phyloP scores from a whole-genome alignment of 2,888 invertebrate species.

The Diachrysia chrysitis region DNA sequence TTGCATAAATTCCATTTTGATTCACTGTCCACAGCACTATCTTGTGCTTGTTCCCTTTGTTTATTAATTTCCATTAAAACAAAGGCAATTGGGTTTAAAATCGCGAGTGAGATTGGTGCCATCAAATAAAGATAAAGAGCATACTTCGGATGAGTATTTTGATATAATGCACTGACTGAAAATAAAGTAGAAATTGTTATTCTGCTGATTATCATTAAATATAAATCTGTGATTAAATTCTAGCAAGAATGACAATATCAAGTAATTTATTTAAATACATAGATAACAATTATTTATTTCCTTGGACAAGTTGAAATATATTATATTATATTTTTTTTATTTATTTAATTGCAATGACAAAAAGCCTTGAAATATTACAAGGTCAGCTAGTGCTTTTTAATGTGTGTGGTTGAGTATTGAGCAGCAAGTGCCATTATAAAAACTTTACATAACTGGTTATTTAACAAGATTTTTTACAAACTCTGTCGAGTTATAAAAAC shows the following conservation, averaged over 20 bases:
- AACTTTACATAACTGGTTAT: too few relatives aligned
- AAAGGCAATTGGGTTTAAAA: conserved; percentile 97
- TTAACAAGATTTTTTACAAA: too few relatives aligned
- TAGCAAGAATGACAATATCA: too few relatives aligned
- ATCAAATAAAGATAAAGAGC: conserved; percentile 96
- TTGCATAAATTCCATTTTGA: conserved; percentile 68
- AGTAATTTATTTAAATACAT: neutral
- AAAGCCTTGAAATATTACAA: neutral
- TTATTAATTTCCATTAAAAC: conserved; percentile 95
- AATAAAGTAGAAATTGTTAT: conserved; percentile 47
- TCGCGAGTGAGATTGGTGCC: conserved; percentile 97
- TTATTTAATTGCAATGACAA: neutral
- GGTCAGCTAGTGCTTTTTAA: neutral
- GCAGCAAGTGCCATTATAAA: too few relatives aligned
- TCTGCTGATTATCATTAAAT: neutral
- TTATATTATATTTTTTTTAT: neutral
- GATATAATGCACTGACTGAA: conserved; percentile 95
- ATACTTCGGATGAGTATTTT: conserved; percentile 96
- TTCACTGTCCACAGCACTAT: conserved; percentile 59
- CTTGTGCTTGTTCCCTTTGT: conserved; percentile 77
- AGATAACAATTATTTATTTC: neutral
- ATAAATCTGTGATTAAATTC: neutral
- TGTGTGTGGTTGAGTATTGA: neutral
- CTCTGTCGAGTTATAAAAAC: too few relatives aligned
- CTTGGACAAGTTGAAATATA: neutral